These are phyloP conservation scores for Pituophis catenifer DNA, from an alignment of 2,113 vertebrate genomes.

Conservation along the genomic window DNA sequence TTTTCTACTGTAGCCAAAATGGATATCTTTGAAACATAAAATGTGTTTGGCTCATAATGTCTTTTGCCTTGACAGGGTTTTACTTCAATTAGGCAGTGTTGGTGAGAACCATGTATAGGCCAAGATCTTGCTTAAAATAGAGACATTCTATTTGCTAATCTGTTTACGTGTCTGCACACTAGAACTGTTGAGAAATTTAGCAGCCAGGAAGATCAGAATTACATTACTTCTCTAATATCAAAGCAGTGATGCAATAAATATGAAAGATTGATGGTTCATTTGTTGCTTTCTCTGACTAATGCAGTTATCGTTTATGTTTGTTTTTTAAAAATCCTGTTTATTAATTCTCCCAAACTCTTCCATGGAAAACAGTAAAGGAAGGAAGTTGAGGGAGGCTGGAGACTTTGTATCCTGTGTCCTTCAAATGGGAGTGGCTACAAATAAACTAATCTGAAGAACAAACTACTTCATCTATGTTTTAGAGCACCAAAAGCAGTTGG, in stretches of 20 bases:
- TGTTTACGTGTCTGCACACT: no score
- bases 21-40: neutral
- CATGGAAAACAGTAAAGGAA: conserved; percentile 74
- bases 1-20: neutral
- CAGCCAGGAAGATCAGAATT: neutral
- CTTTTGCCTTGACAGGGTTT: neutral
- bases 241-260: conserved; percentile 27
- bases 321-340: conserved; percentile 41
- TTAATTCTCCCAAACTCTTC: conserved; percentile 62
- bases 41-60: neutral
- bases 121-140: neutral
- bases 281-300: conserved; percentile 33
- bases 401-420: conserved; percentile 75
- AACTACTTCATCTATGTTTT: conserved; percentile 14
- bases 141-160: neutral
- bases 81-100: neutral
- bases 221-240: neutral
- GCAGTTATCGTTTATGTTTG: conserved; percentile 36
- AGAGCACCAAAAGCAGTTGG: conserved; percentile 20
- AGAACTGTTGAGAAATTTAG: neutral
- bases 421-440: conserved; percentile 60
- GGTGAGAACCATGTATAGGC: neutral
- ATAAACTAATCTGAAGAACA: conserved; percentile 53
- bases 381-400: conserved; percentile 78
- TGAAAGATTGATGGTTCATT: conserved; percentile 14